These are phyloP conservation scores for Hippocampus kuda DNA, from an alignment of 2,797 vertebrate species.

Conservation along the genomic window DNA sequence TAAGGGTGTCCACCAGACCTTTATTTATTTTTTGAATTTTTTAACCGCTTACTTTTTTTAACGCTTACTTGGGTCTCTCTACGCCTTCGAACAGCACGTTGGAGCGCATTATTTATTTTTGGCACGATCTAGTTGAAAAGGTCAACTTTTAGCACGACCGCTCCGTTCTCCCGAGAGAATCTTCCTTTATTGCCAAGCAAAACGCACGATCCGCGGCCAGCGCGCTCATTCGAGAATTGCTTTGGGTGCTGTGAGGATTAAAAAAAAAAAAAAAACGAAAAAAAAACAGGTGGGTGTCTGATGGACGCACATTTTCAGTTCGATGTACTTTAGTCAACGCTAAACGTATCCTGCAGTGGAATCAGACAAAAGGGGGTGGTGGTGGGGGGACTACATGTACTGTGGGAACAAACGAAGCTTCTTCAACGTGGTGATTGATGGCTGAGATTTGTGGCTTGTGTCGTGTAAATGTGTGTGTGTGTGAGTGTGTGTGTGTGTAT, in stretches of 20 bases:
- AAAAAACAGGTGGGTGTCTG: slow-evolving; percentile 14
- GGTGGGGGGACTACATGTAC: slow-evolving; percentile 19
- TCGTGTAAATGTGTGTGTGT: slow-evolving; percentile 11
- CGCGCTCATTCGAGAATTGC: slow-evolving; percentile 26
- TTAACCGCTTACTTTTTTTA: neutral
- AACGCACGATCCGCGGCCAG: slow-evolving; percentile 48
- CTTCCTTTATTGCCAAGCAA: slow-evolving; percentile 19
- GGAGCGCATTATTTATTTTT: slow-evolving; percentile 17
- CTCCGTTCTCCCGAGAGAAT: slow-evolving; percentile 6
- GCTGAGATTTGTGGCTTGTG: slow-evolving; percentile 23
- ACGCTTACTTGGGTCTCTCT: neutral
- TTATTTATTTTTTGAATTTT: slow-evolving; percentile 3
- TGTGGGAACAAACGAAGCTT: slow-evolving; percentile 19
- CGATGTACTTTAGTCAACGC: slow-evolving; percentile 1
- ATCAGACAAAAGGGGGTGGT: slow-evolving; percentile 6
- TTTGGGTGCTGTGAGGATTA: slow-evolving; percentile 25
- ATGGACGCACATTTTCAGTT: slow-evolving; percentile 26
- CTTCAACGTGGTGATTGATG: slow-evolving; percentile 26
- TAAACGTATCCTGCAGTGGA: slow-evolving; percentile 19
- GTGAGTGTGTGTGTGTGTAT: neutral
- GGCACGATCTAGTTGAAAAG: slow-evolving; percentile 18
- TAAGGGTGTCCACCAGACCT: slow-evolving; percentile 24
- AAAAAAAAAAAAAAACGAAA: slow-evolving; percentile 4
- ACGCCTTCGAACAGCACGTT: slow-evolving; percentile 16
- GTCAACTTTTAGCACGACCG: slow-evolving; percentile 10